Evolutionary conservation across 2,888 invertebrate genomes (phyloP).

Genomic region (Phyllotreta cruciferae): DNA sequence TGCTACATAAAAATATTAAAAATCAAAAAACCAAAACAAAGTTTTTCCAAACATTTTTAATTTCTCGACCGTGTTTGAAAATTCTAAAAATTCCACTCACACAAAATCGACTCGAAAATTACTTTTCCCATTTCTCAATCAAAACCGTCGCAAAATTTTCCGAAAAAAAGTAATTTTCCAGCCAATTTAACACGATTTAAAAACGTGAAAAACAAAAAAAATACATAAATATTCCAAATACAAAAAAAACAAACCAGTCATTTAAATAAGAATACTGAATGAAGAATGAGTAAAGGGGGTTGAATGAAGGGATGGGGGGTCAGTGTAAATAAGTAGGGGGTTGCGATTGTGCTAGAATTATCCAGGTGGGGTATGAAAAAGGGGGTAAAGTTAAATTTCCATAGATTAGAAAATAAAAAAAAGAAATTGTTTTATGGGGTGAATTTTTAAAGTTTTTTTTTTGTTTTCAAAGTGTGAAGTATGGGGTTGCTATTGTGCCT

Average conservation of each 20-base stretch:
- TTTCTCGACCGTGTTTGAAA: constrained; percentile 10
- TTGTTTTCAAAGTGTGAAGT: no score
- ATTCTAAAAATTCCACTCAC: constrained; percentile 2
- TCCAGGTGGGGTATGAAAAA: no score
- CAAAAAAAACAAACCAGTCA: constrained; percentile 4
- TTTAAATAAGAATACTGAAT: constrained; percentile 20
- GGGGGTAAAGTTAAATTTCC: no score
- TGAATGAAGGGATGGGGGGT: constrained; percentile 5
- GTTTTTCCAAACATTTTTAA: constrained; percentile 31
- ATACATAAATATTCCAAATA: constrained; percentile 29
- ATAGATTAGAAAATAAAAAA: no score
- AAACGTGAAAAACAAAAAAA: constrained; percentile 2
- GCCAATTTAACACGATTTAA: not conserved
- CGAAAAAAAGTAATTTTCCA: constrained; percentile 5
- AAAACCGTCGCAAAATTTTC: constrained; percentile 2
- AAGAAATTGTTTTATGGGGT: no score
- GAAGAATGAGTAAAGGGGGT: not conserved
- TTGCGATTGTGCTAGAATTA: no score
- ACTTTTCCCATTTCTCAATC: constrained; percentile 4
- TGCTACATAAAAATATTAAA: no score
- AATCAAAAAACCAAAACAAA: constrained; percentile 45
- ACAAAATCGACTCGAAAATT: constrained; percentile 2
- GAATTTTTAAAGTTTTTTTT: no score
- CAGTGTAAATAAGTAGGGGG: no score
- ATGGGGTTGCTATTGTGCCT: no score